These are phyloP conservation scores for Epistrophe grossulariae DNA, from an alignment of 2,888 invertebrate genomes.

Conservation along the genomic window DNA sequence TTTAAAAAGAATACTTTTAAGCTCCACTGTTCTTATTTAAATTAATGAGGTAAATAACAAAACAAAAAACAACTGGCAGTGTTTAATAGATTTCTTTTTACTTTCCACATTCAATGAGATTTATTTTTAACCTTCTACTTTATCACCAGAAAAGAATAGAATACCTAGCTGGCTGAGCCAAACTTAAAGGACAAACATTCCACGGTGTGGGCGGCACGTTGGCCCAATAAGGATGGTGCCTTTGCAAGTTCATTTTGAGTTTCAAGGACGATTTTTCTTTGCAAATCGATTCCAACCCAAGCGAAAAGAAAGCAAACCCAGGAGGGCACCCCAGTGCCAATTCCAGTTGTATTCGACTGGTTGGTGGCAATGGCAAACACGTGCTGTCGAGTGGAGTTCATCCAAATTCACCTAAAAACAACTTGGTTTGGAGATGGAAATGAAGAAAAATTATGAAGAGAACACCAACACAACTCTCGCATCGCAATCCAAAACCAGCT, in stretches of 20 bases:
- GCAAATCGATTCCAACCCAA: slow-evolving; percentile 52
- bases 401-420: slow-evolving; percentile 10
- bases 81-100: not conserved
- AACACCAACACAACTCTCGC: not conserved
- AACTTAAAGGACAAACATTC: slow-evolving; percentile 10
- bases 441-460: not conserved
- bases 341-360: not conserved
- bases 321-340: not conserved
- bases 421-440: not conserved
- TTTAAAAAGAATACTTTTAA: not conserved
- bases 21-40: not conserved
- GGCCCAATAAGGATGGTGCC: slow-evolving; percentile 11
- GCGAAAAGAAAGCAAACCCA: not conserved
- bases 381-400: slow-evolving; percentile 25
- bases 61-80: not conserved
- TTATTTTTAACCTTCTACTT: slow-evolving; percentile 18
- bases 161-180: not conserved
- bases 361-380: not conserved
- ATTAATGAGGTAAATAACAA: not conserved
- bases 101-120: not conserved
- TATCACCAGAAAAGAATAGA: not conserved
- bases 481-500: not conserved
- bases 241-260: slow-evolving; percentile 3
- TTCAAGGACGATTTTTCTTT: slow-evolving; percentile 63
- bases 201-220: slow-evolving; percentile 1